Percentiles rank a stretch among this genome's conserved stretches.
These are phyloP conservation scores for Bombus ignitus DNA, from an alignment of 1,140 invertebrate genomes.

Conservation along the genomic window DNA sequence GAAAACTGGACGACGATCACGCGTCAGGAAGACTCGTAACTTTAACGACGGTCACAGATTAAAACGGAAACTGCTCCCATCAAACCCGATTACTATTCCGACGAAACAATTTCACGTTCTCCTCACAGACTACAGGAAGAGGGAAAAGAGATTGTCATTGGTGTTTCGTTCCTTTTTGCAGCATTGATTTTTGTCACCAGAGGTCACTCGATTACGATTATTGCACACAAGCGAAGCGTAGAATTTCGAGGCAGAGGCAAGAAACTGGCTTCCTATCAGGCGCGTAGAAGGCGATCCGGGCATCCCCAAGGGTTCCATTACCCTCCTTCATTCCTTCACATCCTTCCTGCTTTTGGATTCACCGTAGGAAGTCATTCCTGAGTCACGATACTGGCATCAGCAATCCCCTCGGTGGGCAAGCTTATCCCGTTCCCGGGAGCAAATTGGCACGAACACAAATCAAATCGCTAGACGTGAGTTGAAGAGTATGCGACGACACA, in stretches of 20 bases:
- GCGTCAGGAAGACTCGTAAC: conserved; percentile 7
- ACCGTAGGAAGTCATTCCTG: conserved; percentile 29
- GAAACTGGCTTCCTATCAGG: not conserved
- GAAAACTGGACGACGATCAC: conserved; percentile 7
- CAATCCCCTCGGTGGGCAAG: conserved; percentile 35
- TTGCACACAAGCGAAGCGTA: not conserved
- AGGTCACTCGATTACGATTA: not conserved
- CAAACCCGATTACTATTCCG: not conserved
- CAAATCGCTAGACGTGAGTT: conserved; percentile 16
- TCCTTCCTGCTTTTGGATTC: conserved; percentile 32
- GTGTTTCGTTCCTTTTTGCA: not conserved
- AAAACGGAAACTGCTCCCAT: conserved; percentile 17
- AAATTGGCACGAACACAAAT: conserved; percentile 46
- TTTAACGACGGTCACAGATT: conserved; percentile 31
- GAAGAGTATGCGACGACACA: conserved; percentile 8
- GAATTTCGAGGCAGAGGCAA: not conserved
- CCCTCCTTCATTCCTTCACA: conserved; percentile 20
- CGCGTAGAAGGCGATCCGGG: not conserved
- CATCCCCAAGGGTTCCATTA: conserved; percentile 34
- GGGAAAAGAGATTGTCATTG: not conserved
- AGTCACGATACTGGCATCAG: conserved; percentile 41
- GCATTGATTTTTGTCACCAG: not conserved
- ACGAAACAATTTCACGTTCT: not conserved
- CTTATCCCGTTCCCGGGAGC: conserved; percentile 38
- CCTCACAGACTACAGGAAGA: not conserved